Conservation (phyloP, 2,888 invertebrate species). For the Stenurella melanura region DNA sequence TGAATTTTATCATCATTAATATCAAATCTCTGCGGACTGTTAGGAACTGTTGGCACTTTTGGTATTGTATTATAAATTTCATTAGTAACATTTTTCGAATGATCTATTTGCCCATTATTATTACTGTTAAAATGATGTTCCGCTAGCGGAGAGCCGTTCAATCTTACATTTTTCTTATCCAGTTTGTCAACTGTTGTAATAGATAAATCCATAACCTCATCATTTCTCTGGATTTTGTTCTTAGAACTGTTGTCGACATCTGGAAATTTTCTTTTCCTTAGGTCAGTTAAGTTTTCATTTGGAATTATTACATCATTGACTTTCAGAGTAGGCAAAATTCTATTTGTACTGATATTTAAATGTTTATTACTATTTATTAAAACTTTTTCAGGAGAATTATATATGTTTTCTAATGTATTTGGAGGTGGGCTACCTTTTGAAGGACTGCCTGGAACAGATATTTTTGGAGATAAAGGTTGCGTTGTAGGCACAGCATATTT, state of each 20-base stretch:
- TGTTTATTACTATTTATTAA: slow-evolving; percentile 41
- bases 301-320: slow-evolving; percentile 62
- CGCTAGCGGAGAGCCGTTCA: not conserved
- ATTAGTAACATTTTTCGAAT: not conserved
- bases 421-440: slow-evolving; percentile 29
- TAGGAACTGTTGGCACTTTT: not conserved
- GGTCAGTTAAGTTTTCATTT: slow-evolving; percentile 44
- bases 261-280: slow-evolving; percentile 53
- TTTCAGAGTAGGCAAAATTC: slow-evolving; percentile 60
- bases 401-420: slow-evolving; percentile 25
- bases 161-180: slow-evolving; percentile 4
- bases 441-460: slow-evolving; percentile 15
- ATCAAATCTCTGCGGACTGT: slow-evolving; percentile 27
- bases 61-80: slow-evolving; percentile 8
- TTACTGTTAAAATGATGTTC: slow-evolving; percentile 2
- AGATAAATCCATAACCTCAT: slow-evolving; percentile 71
- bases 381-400: slow-evolving; percentile 28
- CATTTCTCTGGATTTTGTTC: slow-evolving; percentile 63
- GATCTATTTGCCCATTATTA: not conserved
- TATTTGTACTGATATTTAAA: slow-evolving; percentile 21
- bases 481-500: slow-evolving; percentile 58
- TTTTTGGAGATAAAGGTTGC: slow-evolving; percentile 44
- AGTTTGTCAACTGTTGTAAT: slow-evolving; percentile 43
- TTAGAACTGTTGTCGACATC: slow-evolving; percentile 47
- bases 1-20: slow-evolving; percentile 44